These are phyloP conservation scores for Coenobita brevimanus DNA, from an alignment of 1,140 invertebrate genomes.

Conservation along the genomic window DNA sequence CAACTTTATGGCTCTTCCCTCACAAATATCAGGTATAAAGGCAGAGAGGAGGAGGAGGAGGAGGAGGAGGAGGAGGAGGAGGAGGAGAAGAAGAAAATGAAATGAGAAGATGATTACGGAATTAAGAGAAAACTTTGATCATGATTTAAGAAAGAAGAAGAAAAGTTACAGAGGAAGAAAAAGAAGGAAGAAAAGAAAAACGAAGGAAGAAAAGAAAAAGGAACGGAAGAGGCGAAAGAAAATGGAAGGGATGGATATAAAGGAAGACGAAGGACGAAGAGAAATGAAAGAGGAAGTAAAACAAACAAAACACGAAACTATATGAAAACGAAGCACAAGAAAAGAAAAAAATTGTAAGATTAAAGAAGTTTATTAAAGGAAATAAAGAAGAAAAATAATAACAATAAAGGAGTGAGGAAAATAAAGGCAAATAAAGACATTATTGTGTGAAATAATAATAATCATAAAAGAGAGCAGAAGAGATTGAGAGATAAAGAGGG, in stretches of 20 bases:
- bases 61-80: conserved; percentile 13
- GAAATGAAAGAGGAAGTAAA: background rate
- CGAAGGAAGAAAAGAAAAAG: background rate
- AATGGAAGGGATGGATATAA: background rate
- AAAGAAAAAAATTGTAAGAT: background rate
- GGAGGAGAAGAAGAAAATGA: background rate
- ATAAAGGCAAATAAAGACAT: no score
- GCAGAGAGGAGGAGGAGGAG: background rate
- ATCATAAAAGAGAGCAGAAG: no score
- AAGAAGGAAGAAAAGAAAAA: background rate
- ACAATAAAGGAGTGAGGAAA: no score
- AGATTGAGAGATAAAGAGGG: no score
- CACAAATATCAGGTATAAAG: background rate
- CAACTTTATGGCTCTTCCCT: background rate
- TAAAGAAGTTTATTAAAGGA: background rate
- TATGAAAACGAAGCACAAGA: background rate
- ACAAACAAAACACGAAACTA: background rate
- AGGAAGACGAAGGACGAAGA: background rate
- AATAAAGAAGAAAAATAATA: no score
- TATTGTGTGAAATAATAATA: no score
- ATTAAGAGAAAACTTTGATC: background rate
- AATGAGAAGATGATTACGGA: background rate
- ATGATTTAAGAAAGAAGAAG: background rate
- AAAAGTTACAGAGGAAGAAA: background rate
- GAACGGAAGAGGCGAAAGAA: no score